Evolutionary conservation across 2,797 vertebrate genomes (phyloP).

Genomic region (Cyprinella venusta): DNA sequence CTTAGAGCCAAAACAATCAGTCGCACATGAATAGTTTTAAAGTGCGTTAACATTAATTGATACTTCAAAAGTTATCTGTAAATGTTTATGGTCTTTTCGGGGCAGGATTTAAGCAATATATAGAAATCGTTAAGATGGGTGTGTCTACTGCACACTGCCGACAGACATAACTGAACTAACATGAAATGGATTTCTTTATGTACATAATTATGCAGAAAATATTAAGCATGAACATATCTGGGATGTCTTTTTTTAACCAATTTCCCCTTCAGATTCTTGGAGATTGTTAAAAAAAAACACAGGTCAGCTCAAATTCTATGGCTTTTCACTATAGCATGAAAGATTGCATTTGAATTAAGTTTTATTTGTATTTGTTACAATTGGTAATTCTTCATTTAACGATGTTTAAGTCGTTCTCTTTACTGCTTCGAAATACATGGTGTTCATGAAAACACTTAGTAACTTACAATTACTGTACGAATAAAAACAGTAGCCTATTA

Average conservation of each 20-base stretch:
- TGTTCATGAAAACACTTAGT: too few species aligned
- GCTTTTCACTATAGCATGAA: not conserved
- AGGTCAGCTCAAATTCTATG: not conserved
- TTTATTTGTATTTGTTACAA: not conserved
- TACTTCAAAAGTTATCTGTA: not conserved
- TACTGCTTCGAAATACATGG: too few species aligned
- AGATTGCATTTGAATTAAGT: not conserved
- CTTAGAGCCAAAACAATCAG: not conserved
- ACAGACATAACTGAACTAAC: not conserved
- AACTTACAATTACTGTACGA: too few species aligned
- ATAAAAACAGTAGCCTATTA: too few species aligned
- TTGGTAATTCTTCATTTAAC: not conserved
- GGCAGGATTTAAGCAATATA: not conserved
- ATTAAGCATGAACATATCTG: not conserved
- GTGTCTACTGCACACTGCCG: too few species aligned
- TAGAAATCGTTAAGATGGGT: too few species aligned
- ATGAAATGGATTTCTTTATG: not conserved
- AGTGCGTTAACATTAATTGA: not conserved
- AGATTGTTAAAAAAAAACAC: not conserved
- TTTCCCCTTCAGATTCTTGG: too few species aligned
- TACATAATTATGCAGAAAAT: not conserved
- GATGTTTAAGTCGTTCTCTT: too few species aligned
- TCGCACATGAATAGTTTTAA: not conserved
- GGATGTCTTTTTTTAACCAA: not conserved
- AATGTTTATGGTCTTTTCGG: not conserved